Conservation (phyloP, 1,140 invertebrate genomes). For the Monochamus saltuarius region DNA sequence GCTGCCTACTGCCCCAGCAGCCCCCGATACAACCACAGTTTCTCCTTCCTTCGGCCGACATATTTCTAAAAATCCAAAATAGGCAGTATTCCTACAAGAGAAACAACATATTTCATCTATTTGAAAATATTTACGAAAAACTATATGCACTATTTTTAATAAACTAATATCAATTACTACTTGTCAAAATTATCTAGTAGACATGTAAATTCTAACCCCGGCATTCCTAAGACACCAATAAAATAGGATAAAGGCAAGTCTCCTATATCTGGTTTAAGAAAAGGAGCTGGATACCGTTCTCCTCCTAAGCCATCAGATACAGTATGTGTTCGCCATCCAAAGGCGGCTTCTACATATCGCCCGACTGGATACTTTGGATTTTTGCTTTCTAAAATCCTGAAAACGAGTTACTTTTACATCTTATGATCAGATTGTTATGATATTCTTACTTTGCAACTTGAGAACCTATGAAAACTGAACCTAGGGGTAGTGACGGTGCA, state of each 20-base stretch:
- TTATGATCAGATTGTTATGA: too few species aligned
- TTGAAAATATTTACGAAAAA: too few species aligned
- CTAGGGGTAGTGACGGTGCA: slow-evolving; percentile 29
- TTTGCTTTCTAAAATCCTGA: slow-evolving; percentile 51
- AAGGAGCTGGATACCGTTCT: not conserved
- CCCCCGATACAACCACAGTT: slow-evolving; percentile 65
- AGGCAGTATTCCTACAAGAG: slow-evolving; percentile 57
- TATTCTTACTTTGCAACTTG: slow-evolving; percentile 31
- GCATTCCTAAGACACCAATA: slow-evolving; percentile 33
- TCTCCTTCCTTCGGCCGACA: slow-evolving; percentile 68
- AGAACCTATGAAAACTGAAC: slow-evolving; percentile 18
- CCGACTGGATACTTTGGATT: slow-evolving; percentile 54
- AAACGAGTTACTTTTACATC: slow-evolving; percentile 27
- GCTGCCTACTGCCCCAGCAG: slow-evolving; percentile 69
- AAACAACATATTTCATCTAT: not conserved
- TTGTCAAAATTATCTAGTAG: too few species aligned
- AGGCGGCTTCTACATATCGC: slow-evolving; percentile 53
- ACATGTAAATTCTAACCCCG: slow-evolving; percentile 8
- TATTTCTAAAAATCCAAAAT: slow-evolving; percentile 68
- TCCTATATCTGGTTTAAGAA: slow-evolving; percentile 50
- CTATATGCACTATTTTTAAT: too few species aligned
- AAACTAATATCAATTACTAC: too few species aligned
- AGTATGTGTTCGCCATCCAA: slow-evolving; percentile 60
- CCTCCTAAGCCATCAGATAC: slow-evolving; percentile 33
- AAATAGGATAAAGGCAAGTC: slow-evolving; percentile 53